These are phyloP conservation scores for Actinostola sp. DNA, from an alignment of 92 coral and sea anemone genomes.

Conservation along the genomic window DNA sequence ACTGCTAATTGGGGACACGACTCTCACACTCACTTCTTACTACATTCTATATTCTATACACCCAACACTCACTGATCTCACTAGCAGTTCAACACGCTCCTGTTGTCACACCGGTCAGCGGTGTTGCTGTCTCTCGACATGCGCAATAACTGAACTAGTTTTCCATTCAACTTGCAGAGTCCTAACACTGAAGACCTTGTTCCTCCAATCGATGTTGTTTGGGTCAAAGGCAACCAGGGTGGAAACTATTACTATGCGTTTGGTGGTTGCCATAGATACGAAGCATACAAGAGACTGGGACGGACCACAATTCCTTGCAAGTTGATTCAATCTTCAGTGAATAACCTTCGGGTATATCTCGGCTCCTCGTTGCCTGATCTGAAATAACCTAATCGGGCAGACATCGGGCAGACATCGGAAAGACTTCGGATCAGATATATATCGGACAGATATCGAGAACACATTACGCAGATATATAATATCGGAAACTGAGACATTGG, in stretches of 20 bases:
- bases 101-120: no score
- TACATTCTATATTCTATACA: no score
- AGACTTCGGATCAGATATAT: not conserved
- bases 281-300: conserved; percentile 71
- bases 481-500: no score
- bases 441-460: no score
- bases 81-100: no score
- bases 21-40: no score
- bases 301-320: conserved; percentile 82
- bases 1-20: no score
- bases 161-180: conserved; percentile 32
- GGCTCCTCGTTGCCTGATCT: conserved; percentile 88
- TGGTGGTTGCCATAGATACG: conserved; percentile 86
- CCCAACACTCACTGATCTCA: no score
- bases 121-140: no score
- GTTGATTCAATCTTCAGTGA: conserved; percentile 64
- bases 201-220: conserved; percentile 82
- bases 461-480: no score
- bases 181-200: conserved; percentile 65
- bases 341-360: conserved; percentile 61
- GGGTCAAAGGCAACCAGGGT: conserved; percentile 83
- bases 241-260: conserved; percentile 85
- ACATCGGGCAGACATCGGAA: no score
- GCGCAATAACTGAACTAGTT: no score
- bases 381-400: conserved; percentile 22